Evolutionary conservation across 2,797 vertebrate species (phyloP), one percentile per base, ranked within the genome.

Genomic region (Brotula barbata): DNA sequence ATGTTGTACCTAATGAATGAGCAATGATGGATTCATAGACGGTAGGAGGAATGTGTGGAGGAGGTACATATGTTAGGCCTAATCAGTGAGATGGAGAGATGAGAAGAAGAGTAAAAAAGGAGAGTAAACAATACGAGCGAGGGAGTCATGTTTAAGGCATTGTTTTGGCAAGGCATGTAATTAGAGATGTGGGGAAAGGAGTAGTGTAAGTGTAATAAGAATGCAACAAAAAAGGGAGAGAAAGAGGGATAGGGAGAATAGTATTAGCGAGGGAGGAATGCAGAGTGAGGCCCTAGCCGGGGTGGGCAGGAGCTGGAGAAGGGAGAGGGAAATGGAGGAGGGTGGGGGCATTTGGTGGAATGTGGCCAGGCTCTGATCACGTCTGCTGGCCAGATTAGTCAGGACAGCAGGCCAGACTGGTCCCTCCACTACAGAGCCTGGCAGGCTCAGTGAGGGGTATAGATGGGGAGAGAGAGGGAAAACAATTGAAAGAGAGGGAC

Each of bases 341-440:
- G 33, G 61, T 28, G 73, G 64, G 71, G 60, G 78, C 50, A 42
- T 76, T 80, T 73, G 71, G 64, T 88, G 90, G 90, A 91, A 91
- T 91, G 90, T 86, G 75, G 81, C 83, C 80, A 81, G 83, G 55
- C 85, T 91, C 85, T 90, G 85, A 91, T 91, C 90, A 88, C 25
- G 76, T 84, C 85, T 81, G 61, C 81, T 74, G 74, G 76, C 56
- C 73, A 81, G 87, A 89, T 91, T 89, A 83, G 87, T 83, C 73
- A 56, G 81, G 89, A 90, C 89, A 88, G 87, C 76, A 34, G 64
- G 64, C 69, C 78, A 73, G 75, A 61, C 71, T 43, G 67, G 70
- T 75, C 63, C 56, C 56, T 46, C 31, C 6, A 42, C 50, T 40
- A 9, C 23, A 61, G 51, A 67, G 41, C 47, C 45, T 9, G 39